Evolutionary conservation across 2,113 vertebrate genomes (phyloP).

Genomic region (Archocentrus centrarchus): DNA sequence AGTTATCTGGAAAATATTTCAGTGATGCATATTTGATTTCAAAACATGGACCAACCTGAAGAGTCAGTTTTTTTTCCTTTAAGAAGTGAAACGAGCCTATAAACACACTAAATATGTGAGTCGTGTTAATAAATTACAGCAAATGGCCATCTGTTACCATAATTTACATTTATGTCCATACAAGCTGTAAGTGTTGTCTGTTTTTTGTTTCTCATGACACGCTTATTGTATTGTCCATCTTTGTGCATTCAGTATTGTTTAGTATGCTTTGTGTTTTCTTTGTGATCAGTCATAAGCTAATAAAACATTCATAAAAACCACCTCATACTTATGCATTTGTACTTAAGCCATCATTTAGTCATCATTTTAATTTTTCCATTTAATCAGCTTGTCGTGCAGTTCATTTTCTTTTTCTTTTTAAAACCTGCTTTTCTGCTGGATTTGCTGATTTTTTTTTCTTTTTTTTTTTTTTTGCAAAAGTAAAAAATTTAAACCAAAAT

Average conservation of each 20-base stretch:
- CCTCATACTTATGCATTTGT: conserved; percentile 48
- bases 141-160: neutral
- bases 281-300: conserved; percentile 43
- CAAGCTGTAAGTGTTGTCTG: conserved; percentile 12
- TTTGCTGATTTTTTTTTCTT: fast-evolving
- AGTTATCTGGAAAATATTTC: neutral
- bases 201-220: conserved; percentile 9
- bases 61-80: no score
- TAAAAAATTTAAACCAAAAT: neutral
- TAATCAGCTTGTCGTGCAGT: neutral
- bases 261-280: conserved; percentile 15
- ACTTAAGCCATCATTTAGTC: neutral
- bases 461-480: neutral
- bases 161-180: conserved; percentile 8
- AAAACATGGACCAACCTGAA: neutral
- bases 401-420: neutral
- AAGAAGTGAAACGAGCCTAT: no score
- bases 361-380: conserved; percentile 4
- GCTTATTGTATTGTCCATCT: conserved; percentile 4
- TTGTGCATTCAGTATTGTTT: conserved; percentile 10
- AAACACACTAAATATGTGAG: neutral
- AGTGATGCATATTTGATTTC: neutral
- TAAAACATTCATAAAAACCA: conserved; percentile 55
- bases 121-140: neutral
- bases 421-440: fast-evolving